Conservation (phyloP, 2,888 invertebrate genomes). For the Lepidonotus clava region DNA sequence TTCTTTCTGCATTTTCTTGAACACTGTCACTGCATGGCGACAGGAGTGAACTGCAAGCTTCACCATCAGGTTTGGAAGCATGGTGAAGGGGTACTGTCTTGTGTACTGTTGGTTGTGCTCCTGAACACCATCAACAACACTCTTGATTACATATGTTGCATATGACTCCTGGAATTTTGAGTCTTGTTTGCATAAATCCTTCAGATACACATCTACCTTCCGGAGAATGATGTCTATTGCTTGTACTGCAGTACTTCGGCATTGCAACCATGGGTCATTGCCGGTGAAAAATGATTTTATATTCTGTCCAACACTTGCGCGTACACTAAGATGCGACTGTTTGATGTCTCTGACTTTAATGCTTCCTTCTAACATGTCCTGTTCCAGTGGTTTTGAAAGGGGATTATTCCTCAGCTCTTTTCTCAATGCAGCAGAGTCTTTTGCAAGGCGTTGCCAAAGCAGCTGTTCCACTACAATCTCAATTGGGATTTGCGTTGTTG, state of each 20-base stretch:
- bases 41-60: constrained; percentile 16
- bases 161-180: constrained; percentile 11
- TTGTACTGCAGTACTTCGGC: background rate
- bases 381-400: background rate
- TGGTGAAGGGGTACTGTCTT: background rate
- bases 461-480: background rate
- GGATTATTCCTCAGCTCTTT: constrained; percentile 22
- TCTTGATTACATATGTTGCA: constrained; percentile 8
- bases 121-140: background rate
- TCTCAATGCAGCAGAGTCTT: background rate
- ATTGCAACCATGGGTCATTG: background rate
- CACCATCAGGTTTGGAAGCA: constrained; percentile 31
- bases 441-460: background rate
- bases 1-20: constrained; percentile 18
- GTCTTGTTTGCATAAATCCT: background rate
- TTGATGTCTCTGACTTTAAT: background rate
- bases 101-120: background rate
- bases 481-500: background rate
- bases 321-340: background rate
- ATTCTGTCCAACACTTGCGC: background rate
- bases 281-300: constrained; percentile 23
- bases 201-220: background rate
- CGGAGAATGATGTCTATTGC: background rate
- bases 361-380: background rate
- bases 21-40: background rate